These are phyloP conservation scores for Numenius phaeopus DNA, from an alignment of 2,797 vertebrate genomes.

Conservation along the genomic window DNA sequence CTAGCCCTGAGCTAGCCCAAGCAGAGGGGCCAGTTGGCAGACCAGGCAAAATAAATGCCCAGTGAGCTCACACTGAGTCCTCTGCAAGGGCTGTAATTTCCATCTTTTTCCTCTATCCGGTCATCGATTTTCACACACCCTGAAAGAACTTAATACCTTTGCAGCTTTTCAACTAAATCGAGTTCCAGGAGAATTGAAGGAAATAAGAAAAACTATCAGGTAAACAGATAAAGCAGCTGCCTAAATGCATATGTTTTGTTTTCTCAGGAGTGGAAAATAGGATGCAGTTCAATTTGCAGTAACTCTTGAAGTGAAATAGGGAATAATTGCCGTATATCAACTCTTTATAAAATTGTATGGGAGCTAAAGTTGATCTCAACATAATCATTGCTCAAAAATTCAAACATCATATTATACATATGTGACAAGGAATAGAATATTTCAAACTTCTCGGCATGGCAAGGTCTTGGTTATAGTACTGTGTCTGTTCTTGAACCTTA, in stretches of 20 bases:
- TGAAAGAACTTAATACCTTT: not conserved
- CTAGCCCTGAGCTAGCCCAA: not conserved
- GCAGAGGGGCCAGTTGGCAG: not conserved
- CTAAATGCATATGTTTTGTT: not conserved
- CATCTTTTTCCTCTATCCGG: not conserved
- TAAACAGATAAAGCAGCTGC: not conserved
- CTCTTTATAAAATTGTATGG: not conserved
- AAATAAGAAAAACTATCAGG: not conserved
- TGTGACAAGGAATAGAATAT: not conserved
- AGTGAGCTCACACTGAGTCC: not conserved
- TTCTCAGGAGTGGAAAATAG: not conserved
- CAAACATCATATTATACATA: not conserved
- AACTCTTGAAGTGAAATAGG: not conserved
- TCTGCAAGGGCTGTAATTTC: not conserved
- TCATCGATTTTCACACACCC: not conserved
- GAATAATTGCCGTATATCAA: not conserved
- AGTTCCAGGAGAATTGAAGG: not conserved
- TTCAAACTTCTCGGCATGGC: not conserved
- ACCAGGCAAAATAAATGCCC: not conserved
- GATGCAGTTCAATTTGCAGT: not conserved
- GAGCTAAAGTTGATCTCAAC: not conserved
- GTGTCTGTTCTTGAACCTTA: not conserved
- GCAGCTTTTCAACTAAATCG: not conserved
- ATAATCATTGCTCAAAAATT: not conserved
- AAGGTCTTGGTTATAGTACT: not conserved